Evolutionary conservation across 2,797 vertebrate species (phyloP), one percentile per base, ranked within the genome.

Genomic region (Diplodus puntazzo): DNA sequence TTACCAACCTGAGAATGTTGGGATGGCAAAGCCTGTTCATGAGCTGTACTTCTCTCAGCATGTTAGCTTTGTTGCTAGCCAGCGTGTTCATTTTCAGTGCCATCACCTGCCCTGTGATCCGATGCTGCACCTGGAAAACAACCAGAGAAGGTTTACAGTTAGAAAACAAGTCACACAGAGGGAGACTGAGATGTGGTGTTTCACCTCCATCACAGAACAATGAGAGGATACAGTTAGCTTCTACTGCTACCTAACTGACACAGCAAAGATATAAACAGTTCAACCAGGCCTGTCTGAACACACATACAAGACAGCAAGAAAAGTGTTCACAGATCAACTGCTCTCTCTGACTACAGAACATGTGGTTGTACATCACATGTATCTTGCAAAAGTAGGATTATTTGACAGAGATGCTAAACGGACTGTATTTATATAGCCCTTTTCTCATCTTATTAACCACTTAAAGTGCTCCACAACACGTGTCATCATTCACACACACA

Each of bases 81-180:
- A 98, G 92, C 45, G 97, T 98, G 94, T 99, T 99, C 98, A 99
- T 99, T 91, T 99, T 99, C 91, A 99, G 96, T 30, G 98, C 98
- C 97, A 99, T 98, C 91, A 99, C 96, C 93, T 99, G 97, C 3
- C 97, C 98, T 0, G 98, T 98, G 89, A 98, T 97, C 68, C 97
- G 95, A 87, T 99, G 98, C 89, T 96, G 96, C 84, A 98, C 98
- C 98, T 99, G 90, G 0, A 59, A 50, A 61, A 79, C 14, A 81
- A 68, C 25, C 39, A 83, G 11, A 73, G 34, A 14, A 8, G 4
- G 16, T n/a, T 66, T 25, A 39, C 11, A 11, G 10, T 39, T 1
- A 48, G 59, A 49, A 2, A 62, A 12, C 8, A 16, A 18, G 50
- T 27, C 16, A 21, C 42, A 16, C 57, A 39, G 6, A 53, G 8